These are phyloP conservation scores for Tetramorium bicarinatum DNA, from an alignment of 2,888 invertebrate species.

Conservation along the genomic window DNA sequence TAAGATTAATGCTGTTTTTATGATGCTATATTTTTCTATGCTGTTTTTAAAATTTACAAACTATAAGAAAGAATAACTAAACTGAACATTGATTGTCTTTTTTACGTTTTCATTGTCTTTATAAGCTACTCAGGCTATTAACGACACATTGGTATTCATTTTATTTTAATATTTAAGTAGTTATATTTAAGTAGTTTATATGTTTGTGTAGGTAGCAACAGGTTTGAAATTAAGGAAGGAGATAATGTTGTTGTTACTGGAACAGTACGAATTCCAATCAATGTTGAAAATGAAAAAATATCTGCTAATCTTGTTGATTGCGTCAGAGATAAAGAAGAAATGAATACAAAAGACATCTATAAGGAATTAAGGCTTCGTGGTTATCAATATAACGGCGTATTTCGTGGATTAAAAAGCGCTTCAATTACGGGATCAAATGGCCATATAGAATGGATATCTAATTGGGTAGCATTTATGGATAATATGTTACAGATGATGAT, in stretches of 20 bases:
- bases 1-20: too few relatives aligned
- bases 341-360: conserved; percentile 83
- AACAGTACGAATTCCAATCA: conserved; percentile 88
- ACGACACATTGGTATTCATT: background rate
- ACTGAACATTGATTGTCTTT: too few relatives aligned
- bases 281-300: conserved; percentile 77
- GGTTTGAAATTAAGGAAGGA: conserved; percentile 89
- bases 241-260: conserved; percentile 91
- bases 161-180: background rate
- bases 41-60: too few relatives aligned
- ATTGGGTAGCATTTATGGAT: conserved; percentile 91
- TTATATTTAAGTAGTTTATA: background rate
- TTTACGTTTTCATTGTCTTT: too few relatives aligned
- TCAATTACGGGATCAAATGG: conserved; percentile 85
- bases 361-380: conserved; percentile 87
- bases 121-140: background rate
- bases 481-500: conserved; percentile 90
- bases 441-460: conserved; percentile 87
- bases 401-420: conserved; percentile 87
- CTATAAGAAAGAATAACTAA: background rate
- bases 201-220: conserved; percentile 84
- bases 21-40: too few relatives aligned
- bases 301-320: conserved; percentile 68
- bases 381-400: conserved; percentile 87
- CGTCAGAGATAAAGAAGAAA: conserved; percentile 68